Conservation (phyloP, 1,140 invertebrate genomes). For the Eciton burchellii region DNA sequence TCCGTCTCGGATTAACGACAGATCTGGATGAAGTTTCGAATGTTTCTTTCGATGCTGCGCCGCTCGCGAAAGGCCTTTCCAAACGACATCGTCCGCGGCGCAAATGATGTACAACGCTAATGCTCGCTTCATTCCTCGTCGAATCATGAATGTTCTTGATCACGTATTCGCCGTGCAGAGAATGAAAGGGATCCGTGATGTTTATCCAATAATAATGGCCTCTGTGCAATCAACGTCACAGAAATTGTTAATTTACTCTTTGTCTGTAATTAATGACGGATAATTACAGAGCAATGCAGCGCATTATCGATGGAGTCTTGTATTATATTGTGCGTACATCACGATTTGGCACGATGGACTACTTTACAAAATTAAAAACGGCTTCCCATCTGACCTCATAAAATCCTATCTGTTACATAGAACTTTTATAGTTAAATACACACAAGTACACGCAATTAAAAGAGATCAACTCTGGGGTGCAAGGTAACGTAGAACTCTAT, state of each 20-base stretch:
- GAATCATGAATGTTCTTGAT: background rate
- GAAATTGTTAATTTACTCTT: slow-evolving; percentile 9
- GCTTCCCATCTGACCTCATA: no score
- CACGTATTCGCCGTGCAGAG: background rate
- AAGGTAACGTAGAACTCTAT: no score
- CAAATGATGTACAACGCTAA: background rate
- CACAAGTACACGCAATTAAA: no score
- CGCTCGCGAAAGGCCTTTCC: background rate
- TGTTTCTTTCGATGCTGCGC: background rate
- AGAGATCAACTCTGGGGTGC: no score
- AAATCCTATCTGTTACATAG: no score
- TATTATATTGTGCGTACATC: no score
- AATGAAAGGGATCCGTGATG: background rate
- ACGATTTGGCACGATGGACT: no score
- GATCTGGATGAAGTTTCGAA: background rate
- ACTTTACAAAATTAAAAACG: no score
- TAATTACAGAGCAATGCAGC: slow-evolving; percentile 27
- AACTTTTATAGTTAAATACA: no score
- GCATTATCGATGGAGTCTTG: background rate
- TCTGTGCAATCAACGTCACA: background rate
- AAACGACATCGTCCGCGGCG: background rate
- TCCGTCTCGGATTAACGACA: background rate
- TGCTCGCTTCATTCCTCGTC: background rate
- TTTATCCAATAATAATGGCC: background rate
- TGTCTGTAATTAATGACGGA: background rate